Evolutionary conservation across 2,113 vertebrate species (phyloP).

Genomic region (Lepus americanus): DNA sequence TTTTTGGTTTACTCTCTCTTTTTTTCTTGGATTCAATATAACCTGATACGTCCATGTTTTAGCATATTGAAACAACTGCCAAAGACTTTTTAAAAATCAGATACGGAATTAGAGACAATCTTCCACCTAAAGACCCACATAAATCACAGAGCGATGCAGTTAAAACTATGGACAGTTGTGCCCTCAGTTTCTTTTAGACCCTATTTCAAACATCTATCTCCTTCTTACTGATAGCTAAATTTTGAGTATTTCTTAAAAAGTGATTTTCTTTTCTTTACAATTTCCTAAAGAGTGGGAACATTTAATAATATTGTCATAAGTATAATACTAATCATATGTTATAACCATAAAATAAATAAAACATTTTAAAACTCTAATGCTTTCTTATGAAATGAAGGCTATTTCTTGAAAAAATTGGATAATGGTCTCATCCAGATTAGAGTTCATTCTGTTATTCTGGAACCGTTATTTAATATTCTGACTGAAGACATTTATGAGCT

Average conservation of each 20-base stretch:
- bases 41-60: not conserved
- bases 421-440: not conserved
- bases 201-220: not conserved
- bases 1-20: not conserved
- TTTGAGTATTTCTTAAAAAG: not conserved
- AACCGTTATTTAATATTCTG: not conserved
- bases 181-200: not conserved
- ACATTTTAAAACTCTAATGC: not conserved
- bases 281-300: not conserved
- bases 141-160: not conserved
- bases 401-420: not conserved
- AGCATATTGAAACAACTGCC: not conserved
- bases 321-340: not conserved
- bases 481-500: not conserved
- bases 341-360: constrained; percentile 12
- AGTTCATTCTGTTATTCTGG: not conserved
- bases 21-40: constrained; percentile 11
- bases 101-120: not conserved
- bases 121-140: not conserved
- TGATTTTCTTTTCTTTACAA: not conserved
- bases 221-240: not conserved
- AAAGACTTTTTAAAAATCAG: not conserved
- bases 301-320: not conserved
- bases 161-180: not conserved
- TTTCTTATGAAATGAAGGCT: not conserved